phyloP scores from a whole-genome alignment of 2,888 invertebrate genomes.

The Netelia fuscicornis region DNA sequence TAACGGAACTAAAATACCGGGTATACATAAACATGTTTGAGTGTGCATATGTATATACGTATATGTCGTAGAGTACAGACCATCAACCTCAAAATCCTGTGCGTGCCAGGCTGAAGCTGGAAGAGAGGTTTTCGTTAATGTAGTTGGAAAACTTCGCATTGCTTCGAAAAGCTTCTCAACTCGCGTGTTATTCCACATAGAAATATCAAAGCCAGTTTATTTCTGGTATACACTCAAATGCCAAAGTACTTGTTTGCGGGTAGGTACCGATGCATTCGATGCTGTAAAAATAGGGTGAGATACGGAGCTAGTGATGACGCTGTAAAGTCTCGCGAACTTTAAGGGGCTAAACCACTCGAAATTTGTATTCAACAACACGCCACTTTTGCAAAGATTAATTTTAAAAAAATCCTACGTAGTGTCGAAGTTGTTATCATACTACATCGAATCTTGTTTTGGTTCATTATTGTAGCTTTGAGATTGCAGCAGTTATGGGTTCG shows the following conservation, averaged over 20 bases:
- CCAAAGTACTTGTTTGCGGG: background rate
- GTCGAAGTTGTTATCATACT: too few species aligned
- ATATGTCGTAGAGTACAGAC: constrained; percentile 7
- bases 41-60: background rate
- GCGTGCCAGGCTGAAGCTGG: constrained; percentile 12
- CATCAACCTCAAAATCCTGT: constrained; percentile 12
- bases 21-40: background rate
- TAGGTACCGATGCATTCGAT: background rate
- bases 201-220: constrained; percentile 45
- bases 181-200: constrained; percentile 21
- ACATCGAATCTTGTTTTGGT: too few species aligned
- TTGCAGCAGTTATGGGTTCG: too few species aligned
- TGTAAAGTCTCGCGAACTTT: constrained; percentile 1
- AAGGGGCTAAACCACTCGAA: too few species aligned
- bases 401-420: too few species aligned
- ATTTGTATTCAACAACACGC: too few species aligned
- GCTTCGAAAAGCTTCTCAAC: constrained; percentile 8
- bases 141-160: constrained; percentile 42
- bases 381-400: too few species aligned
- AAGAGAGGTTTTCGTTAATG: constrained; percentile 17
- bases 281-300: background rate
- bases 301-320: background rate
- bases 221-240: background rate
- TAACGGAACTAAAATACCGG: constrained; percentile 17
- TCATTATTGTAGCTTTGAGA: too few species aligned